Evolutionary conservation across 2,888 invertebrate genomes (phyloP), one percentile per base, ranked within the genome.

Genomic region (Dione vanillae): DNA sequence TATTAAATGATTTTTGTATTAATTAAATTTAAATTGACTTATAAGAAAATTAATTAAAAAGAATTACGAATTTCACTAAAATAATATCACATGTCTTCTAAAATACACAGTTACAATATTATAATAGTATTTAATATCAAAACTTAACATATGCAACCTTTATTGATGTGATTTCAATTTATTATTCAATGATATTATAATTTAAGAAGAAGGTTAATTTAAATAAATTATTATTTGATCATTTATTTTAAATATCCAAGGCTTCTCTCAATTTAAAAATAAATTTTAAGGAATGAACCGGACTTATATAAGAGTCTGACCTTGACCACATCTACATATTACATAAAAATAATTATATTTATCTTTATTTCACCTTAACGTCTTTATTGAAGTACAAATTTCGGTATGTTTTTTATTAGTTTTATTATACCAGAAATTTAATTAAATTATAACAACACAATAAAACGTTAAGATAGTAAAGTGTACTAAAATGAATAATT

Each of bases 111-210:
- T 56, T 16, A 37, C 6, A 56, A 56, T 56, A 40, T 56, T 16
- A 35, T 37, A 16, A 52, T 27, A 27, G 27, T 27, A 27, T 27
- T 52, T 20, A 8, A 52, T 52, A 9, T 14, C 3, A 0, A 35
- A 27, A 12, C 37, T 37, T 54, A 54, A 54, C 5, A 54, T 54
- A 80, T 61, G 20, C n/a, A 61, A 14, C 41, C n/a, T 5, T 3
- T 27, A 10, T 27, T 43, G n/a, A 27, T 0, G n/a, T 61, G 20
- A 45, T 27, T n/a, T 43, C 27, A 61, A 45, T 27, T 45, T 45
- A 45, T 27, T 45, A 61, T 61, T 61, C 45, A 45, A 27, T 45
- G 45, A 35, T 35, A 45, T 45, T 61, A 64, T 49, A 49, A 49
- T 19, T 37, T 64, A 49, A 45, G 51, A 61, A 62, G 43, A 58